These are phyloP conservation scores for Sarcophaga subvicina DNA, from an alignment of 2,888 invertebrate genomes.

Conservation along the genomic window DNA sequence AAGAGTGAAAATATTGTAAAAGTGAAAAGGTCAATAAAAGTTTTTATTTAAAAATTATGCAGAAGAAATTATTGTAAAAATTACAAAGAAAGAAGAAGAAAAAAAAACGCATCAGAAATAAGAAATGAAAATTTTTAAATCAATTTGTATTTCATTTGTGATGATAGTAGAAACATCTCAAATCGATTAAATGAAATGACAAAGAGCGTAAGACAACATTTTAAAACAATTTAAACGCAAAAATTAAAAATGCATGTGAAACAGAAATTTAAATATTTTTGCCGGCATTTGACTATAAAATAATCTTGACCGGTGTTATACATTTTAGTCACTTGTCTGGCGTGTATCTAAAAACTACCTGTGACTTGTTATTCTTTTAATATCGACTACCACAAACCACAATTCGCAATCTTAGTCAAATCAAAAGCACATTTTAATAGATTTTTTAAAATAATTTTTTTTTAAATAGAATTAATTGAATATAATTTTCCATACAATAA, in stretches of 20 bases:
- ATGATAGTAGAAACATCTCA: background rate
- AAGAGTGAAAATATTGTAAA: background rate
- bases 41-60: conserved; percentile 38
- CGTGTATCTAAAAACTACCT: conserved; percentile 34
- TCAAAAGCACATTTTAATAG: background rate
- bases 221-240: conserved; percentile 9
- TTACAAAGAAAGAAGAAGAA: no score
- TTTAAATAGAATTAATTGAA: conserved; percentile 5
- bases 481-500: background rate
- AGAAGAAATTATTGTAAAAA: background rate
- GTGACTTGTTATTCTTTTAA: background rate
- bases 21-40: conserved; percentile 33
- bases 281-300: conserved; percentile 54
- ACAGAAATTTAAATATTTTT: background rate
- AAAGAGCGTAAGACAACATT: conserved; percentile 15
- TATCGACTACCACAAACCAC: background rate
- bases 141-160: no score
- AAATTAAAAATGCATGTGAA: background rate
- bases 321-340: conserved; percentile 51
- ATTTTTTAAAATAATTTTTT: background rate
- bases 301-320: conserved; percentile 19
- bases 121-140: background rate
- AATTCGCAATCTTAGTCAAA: background rate
- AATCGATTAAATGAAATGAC: conserved; percentile 17
- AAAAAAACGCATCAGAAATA: no score